A percentile compares a stretch with the other conserved stretches of the same genome.
phyloP scores from a whole-genome alignment of 2,113 vertebrate species.

The Ictidomys tridecemlineatus region DNA sequence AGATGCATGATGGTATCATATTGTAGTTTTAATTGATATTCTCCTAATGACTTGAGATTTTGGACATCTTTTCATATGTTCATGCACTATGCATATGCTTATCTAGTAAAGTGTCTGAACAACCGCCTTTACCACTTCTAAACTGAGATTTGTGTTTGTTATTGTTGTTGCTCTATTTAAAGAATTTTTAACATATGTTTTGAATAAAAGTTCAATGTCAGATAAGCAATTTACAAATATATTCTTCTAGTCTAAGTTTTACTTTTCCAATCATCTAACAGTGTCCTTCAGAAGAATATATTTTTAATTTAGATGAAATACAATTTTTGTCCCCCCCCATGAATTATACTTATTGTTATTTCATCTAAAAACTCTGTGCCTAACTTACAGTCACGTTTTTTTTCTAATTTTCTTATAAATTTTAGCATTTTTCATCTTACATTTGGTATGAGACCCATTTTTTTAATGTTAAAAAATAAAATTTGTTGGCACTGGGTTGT shows the following conservation, averaged over 20 bases:
- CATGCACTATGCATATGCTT: neutral
- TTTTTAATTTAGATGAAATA: neutral
- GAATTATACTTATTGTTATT: neutral
- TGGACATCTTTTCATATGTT: neutral
- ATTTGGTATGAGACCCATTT: neutral
- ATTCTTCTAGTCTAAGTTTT: neutral
- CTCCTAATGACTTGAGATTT: neutral
- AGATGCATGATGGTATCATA: neutral
- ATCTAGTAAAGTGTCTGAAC: neutral
- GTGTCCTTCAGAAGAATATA: neutral
- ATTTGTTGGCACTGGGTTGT: too few species aligned
- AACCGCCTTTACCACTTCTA: neutral
- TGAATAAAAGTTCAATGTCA: neutral
- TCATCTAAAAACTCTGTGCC: neutral
- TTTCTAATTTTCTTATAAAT: neutral
- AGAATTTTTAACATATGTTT: neutral
- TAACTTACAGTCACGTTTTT: neutral
- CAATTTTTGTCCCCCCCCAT: neutral
- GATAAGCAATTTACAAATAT: neutral
- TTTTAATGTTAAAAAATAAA: neutral
- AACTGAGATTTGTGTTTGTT: neutral
- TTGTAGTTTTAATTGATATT: neutral
- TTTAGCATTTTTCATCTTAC: neutral
- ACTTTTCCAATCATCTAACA: neutral
- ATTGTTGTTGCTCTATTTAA: neutral